Conservation (phyloP, 2,797 vertebrate species). For the Microchirus variegatus region DNA sequence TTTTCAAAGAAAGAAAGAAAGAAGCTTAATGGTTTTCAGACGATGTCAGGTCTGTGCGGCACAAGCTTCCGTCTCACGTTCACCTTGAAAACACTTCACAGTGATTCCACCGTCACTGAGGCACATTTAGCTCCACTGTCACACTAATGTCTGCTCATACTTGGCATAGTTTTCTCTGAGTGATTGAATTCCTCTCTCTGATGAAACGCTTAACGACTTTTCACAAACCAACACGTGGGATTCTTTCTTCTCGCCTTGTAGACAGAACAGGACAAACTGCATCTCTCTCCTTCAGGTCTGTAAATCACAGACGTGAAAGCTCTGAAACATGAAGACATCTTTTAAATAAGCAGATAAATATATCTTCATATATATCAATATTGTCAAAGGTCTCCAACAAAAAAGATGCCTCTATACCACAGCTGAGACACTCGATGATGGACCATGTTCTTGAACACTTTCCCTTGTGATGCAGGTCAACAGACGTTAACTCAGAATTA, state of each 20-base stretch:
- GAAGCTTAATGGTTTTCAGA: background rate
- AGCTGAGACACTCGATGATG: too few relatives aligned
- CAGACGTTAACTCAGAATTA: too few relatives aligned
- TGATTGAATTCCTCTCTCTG: background rate
- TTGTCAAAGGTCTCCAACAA: too few relatives aligned
- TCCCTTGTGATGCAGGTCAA: too few relatives aligned
- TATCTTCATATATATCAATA: too few relatives aligned
- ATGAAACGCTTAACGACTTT: background rate
- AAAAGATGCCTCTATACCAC: too few relatives aligned
- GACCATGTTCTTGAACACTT: too few relatives aligned
- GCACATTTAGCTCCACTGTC: constrained; percentile 4
- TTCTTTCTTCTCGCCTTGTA: background rate
- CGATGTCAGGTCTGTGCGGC: constrained; percentile 2
- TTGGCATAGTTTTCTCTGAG: background rate
- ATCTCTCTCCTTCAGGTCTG: too few relatives aligned
- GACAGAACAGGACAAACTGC: too few relatives aligned
- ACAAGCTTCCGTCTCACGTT: background rate
- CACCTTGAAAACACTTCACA: constrained; percentile 13
- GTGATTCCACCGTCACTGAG: constrained; percentile 5
- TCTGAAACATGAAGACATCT: too few relatives aligned
- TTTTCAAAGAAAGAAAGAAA: constrained; percentile 12
- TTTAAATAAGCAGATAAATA: too few relatives aligned
- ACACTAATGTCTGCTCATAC: constrained; percentile 1
- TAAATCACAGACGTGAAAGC: too few relatives aligned
- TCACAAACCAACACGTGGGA: background rate